Conservation (phyloP, 2,113 vertebrate genomes). For the Saimiri boliviensis region DNA sequence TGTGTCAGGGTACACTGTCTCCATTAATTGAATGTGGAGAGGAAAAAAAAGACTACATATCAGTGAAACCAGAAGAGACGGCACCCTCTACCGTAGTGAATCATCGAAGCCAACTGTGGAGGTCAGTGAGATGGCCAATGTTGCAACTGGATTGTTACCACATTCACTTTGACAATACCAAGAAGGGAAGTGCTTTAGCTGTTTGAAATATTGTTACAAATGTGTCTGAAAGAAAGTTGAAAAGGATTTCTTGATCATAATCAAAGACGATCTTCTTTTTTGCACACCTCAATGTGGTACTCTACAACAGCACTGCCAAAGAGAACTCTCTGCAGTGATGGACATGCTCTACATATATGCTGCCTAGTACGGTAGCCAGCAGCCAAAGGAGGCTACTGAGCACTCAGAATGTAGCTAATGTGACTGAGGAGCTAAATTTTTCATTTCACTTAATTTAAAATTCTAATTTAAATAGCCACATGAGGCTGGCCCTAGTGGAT, state of each 20-base stretch:
- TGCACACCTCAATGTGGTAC: background rate
- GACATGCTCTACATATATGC: background rate
- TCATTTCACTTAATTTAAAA: background rate
- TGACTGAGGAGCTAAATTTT: background rate
- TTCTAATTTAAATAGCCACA: conserved; percentile 20
- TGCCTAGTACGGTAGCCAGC: background rate
- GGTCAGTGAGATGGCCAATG: background rate
- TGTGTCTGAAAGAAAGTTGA: background rate
- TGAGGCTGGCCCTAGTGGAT: background rate
- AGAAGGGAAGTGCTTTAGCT: background rate
- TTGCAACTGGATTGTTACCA: background rate
- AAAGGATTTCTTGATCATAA: background rate
- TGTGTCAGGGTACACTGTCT: background rate
- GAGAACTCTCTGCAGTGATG: background rate
- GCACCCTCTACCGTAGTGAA: background rate
- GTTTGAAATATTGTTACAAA: background rate
- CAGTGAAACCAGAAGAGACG: background rate
- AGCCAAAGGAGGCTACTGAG: background rate
- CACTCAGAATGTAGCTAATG: background rate
- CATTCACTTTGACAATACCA: background rate
- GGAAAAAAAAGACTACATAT: background rate
- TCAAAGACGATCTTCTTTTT: background rate
- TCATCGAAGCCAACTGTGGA: background rate
- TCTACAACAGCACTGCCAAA: background rate
- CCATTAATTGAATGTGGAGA: background rate